A percentile compares a stretch with the other conserved stretches of the same genome.
Conservation (phyloP, 2,888 invertebrate species). For the Protodeltote pygarga region DNA sequence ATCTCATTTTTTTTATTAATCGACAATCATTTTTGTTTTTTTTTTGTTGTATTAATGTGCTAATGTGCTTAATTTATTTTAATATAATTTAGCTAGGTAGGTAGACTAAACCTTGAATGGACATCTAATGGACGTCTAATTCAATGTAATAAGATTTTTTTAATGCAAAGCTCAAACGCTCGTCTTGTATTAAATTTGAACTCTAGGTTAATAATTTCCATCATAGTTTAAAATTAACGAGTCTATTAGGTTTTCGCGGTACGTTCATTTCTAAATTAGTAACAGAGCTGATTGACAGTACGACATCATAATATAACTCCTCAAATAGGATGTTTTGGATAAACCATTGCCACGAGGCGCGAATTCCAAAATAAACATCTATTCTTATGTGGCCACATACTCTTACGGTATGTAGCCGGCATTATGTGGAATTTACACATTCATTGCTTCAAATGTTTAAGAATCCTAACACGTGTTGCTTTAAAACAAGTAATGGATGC, state of each 20-base stretch:
- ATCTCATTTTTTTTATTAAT: constrained; percentile 30
- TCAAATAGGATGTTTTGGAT: constrained; percentile 64
- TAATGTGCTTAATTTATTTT: no score
- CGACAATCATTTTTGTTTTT: constrained; percentile 2
- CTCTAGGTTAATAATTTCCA: no score
- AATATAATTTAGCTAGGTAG: not conserved
- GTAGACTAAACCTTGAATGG: not conserved
- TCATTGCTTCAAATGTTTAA: constrained; percentile 29
- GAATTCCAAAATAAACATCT: constrained; percentile 62
- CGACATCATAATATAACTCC: constrained; percentile 40
- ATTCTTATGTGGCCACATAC: constrained; percentile 51
- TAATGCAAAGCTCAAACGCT: no score
- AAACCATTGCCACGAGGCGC: constrained; percentile 62
- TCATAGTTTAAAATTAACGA: constrained; percentile 5
- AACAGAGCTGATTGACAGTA: constrained; percentile 41
- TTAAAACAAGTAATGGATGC: constrained; percentile 24
- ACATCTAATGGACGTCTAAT: no score
- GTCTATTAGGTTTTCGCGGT: not conserved
- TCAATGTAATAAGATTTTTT: no score
- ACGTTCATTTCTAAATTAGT: constrained; percentile 16
- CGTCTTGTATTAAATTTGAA: no score
- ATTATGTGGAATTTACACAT: constrained; percentile 27
- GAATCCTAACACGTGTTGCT: not conserved
- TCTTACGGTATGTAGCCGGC: constrained; percentile 17
- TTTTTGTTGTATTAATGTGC: constrained; percentile 3